phyloP scores from a whole-genome alignment of 1,140 invertebrate genomes.

The Holcopasites calliopsidis region DNA sequence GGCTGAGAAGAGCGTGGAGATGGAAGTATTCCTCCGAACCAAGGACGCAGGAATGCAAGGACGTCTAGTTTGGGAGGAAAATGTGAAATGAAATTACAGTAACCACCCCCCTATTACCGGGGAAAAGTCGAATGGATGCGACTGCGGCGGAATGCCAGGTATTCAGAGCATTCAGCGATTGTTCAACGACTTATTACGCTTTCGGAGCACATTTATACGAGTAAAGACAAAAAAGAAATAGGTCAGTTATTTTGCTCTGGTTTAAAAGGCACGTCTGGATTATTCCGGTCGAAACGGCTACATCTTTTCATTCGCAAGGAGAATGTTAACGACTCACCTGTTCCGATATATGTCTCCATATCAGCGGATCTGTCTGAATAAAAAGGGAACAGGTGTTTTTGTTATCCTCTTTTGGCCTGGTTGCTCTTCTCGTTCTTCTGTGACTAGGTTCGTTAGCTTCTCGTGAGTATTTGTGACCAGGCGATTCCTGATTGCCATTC shows the following conservation, averaged over 20 bases:
- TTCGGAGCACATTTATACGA: background rate
- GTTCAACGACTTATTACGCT: slow-evolving; percentile 42
- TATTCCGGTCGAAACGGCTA: too few species aligned
- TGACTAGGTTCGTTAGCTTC: slow-evolving; percentile 83
- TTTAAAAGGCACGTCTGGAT: too few species aligned
- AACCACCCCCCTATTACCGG: slow-evolving; percentile 26
- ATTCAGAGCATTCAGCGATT: slow-evolving; percentile 53
- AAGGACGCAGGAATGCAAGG: slow-evolving; percentile 37
- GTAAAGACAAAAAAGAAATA: background rate
- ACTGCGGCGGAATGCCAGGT: slow-evolving; percentile 10
- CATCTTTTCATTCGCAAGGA: too few species aligned
- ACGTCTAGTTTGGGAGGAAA: slow-evolving; percentile 48
- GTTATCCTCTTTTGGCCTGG: slow-evolving; percentile 84
- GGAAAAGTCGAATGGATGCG: slow-evolving; percentile 43
- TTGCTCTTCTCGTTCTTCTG: slow-evolving; percentile 79
- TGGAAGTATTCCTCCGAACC: slow-evolving; percentile 29
- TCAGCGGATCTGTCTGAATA: slow-evolving; percentile 98
- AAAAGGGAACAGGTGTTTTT: slow-evolving; percentile 94
- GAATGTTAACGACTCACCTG: slow-evolving; percentile 77
- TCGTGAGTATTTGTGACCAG: slow-evolving; percentile 83
- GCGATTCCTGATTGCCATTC: slow-evolving; percentile 73
- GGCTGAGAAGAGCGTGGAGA: background rate
- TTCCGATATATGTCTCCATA: slow-evolving; percentile 94
- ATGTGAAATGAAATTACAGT: slow-evolving; percentile 52
- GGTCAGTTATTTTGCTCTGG: too few species aligned